Evolutionary conservation across 2,113 vertebrate genomes (phyloP), one percentile per base, ranked within the genome.

Genomic region (Melospiza georgiana): DNA sequence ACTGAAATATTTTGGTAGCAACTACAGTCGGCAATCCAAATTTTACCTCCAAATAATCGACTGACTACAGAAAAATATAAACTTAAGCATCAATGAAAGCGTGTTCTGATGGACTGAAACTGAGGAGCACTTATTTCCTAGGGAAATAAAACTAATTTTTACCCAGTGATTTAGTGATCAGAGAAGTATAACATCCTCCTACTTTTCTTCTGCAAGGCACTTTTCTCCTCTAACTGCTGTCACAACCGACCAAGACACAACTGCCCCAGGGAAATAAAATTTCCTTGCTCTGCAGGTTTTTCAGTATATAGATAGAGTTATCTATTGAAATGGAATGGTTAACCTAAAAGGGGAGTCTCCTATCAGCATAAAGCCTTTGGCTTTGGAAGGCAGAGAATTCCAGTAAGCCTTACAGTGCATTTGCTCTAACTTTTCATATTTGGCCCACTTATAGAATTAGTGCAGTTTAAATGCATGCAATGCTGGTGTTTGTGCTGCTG

Each of bases 401-500:
- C 41, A 79, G 41, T 7, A 43, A 92, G 55, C 15, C 58, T 44
- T 23, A 7, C 15, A 86, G n/a, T 2, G 2, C 44, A 68, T 92
- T 80, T 39, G 41, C 55, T 65, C 33, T 44, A 39, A 61, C 65
- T 83, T 77, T 57, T 91, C 73, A 62, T 93, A 92, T 79, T 84
- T 76, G 44, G 59, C 31, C 65, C 59, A 28, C 61, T 94, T 92
- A 94, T n/a, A 93, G 94, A 95, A 96, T 93, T 68, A 96, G 85
- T 63, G 96, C 91, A 91, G 76, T 95, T 94, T 97, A 96, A 96
- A 96, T 95, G 93, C 94, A 95, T 94, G 85, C 80, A 84, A 9
- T 54, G 51, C 43, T 77, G 30, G 33, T 75, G 84, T 90, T 88
- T 84, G 62, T 79, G 81, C 72, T 94, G 46, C 44, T 62, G 85